Percentiles rank a stretch among this genome's conserved stretches.
Evolutionary conservation across 2,888 invertebrate species (phyloP).

Genomic region (Tachina lurida): DNA sequence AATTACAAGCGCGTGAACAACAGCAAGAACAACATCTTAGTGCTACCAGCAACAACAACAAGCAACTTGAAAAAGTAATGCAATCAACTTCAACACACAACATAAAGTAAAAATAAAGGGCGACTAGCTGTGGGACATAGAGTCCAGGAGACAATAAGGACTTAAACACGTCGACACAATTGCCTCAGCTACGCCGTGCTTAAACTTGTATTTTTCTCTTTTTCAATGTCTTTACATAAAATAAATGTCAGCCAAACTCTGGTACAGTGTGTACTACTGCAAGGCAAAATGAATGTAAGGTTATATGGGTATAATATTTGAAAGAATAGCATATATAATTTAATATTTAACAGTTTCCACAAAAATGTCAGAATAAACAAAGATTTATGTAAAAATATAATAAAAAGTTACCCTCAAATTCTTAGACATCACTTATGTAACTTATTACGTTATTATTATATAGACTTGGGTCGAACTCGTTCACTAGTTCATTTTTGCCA

Average conservation of each 20-base stretch:
- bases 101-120: conserved; percentile 22
- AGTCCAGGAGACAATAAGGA: conserved; percentile 65
- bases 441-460: too few species aligned
- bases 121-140: conserved; percentile 21
- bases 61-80: conserved; percentile 17
- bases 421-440: too few species aligned
- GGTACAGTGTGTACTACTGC: background rate
- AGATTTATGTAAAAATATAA: too few species aligned
- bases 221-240: conserved; percentile 4
- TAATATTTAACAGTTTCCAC: too few species aligned
- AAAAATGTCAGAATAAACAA: too few species aligned
- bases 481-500: too few species aligned
- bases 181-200: conserved; percentile 49
- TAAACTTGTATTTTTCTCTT: conserved; percentile 26
- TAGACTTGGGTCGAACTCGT: too few species aligned
- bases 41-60: conserved; percentile 16
- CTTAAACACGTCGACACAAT: conserved; percentile 67
- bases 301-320: too few species aligned
- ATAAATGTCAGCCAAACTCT: background rate
- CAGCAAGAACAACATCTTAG: conserved; percentile 49
- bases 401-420: background rate
- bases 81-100: conserved; percentile 37
- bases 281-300: background rate
- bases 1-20: conserved; percentile 68
- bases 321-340: too few species aligned